Base-by-base conservation (phyloP, 2,888 invertebrate genomes). In the Marasmarcha lunaedactyla region DNA sequence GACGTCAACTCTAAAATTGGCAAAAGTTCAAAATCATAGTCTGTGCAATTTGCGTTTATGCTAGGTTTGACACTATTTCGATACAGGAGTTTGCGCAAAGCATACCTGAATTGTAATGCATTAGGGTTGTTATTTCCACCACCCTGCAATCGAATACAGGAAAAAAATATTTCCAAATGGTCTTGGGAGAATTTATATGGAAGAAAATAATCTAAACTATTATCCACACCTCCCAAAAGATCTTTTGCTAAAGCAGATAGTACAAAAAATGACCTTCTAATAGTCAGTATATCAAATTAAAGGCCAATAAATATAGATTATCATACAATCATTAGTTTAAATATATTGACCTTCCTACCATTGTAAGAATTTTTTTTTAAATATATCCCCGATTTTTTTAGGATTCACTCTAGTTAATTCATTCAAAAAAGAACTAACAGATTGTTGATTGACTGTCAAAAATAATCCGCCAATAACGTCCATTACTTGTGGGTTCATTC, bases 1-100 rank as follows among this genome's bases (percentile, higher is more conserved):
- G n/a, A 20, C 37, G 27, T n/a, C 25, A 44, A 46, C 12, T 46
- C 43, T 35, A 46, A 37, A 30, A 46, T 30, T 33, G 41, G 43
- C 6, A 42, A 35, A 2, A 25, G 13, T 35, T 46, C 41, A 42
- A 33, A 44, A 2, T 41, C 37, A 14, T 38, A 39, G 26, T 39
- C 40, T 14, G 36, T 42, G 15, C 37, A 41, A 11, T 45, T 45
- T 1, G 47, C 45, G 14, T 45, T 45, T 3, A 43, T 39, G 25
- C 42, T 45, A 5, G 45, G 42, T 13, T 15, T 37, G 1, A 43
- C 20, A 35, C 43, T 45, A 36, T 47, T 43, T 4, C 45, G 42
- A 38, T 37, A 39, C 2, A 47, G 39, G n/a, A 45, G n/a, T 41
- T 47, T 45, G 12, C 43, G 12, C 33, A 47, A 2, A 7, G 35